Evolutionary conservation across 2,797 vertebrate genomes (phyloP), one percentile per base, ranked within the genome.

Genomic region (Harpagifer antarcticus): DNA sequence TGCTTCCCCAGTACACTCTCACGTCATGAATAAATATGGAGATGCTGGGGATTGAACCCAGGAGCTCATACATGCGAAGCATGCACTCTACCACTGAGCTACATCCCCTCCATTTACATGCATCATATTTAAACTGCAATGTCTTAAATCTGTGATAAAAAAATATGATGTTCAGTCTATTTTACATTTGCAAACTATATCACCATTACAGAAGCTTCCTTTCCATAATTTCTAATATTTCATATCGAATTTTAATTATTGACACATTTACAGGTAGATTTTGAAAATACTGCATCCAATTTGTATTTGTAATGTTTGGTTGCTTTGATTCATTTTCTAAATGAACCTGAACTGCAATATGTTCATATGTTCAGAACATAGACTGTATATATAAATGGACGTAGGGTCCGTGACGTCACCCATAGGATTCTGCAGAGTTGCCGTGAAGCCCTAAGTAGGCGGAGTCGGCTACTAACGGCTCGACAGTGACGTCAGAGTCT

Each of bases 51-150:
- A 62, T 74, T 69, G 47, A 61, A 1, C 48, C 48, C 43, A 61
- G 43, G 55, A 67, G 44, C 27, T 66, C 67, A 71, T 57, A 61
- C 61, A 71, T 71, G 62, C 55, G 1, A 70, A 71, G 71, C 65
- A 73, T 20, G 59, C 27, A 17, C 64, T 73, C 76, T 67, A 56
- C 69, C 65, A 54, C 78, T 75, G 72, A 80, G 78, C 67, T 61
- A 71, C 72, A 72, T 71, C 67, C 56, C 77, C 75, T 65, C 20
- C 0, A 8, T 0, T 1, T 6, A 12, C 5, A 23, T 16, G n/a
- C 19, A 49, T 20, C 47, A 33, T n/a, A 7, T 47, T 61, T 37
- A 5, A 19, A 33, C 7, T 19, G 27, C 16, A 2, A 33, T 37
- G 31, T 20, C 56, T 59, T 12, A 43, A 7, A 16, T 3, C 47